Conservation (phyloP, 1,140 invertebrate species). For the Drosophila pectinifera region DNA sequence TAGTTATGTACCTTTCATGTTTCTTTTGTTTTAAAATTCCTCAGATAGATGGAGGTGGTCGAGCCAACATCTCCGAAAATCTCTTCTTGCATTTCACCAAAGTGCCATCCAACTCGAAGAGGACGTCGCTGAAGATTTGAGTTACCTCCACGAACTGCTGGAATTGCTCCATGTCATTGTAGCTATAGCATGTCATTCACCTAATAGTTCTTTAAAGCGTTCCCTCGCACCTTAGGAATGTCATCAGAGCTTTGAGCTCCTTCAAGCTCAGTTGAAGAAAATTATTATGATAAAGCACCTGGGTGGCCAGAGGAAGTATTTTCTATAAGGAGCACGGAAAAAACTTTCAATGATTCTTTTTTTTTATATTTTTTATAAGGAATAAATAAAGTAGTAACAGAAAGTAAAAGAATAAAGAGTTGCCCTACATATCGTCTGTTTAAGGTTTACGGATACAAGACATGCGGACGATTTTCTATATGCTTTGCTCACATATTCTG, state of each 20-base stretch:
- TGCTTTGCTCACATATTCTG: too few relatives aligned
- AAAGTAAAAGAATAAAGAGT: too few relatives aligned
- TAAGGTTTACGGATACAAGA: too few relatives aligned
- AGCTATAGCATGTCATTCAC: conserved; percentile 46
- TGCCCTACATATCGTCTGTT: too few relatives aligned
- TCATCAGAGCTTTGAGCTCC: conserved; percentile 42
- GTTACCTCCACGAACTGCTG: conserved; percentile 54
- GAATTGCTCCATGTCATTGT: conserved; percentile 47
- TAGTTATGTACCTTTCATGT: conserved; percentile 3
- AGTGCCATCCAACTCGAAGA: conserved; percentile 53
- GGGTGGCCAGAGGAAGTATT: conserved; percentile 44
- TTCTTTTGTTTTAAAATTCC: too few relatives aligned
- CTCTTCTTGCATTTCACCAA: conserved; percentile 8
- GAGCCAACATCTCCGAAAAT: neutral
- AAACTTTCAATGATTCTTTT: too few relatives aligned
- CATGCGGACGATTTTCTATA: too few relatives aligned
- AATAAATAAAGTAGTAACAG: too few relatives aligned
- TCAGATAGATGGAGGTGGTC: neutral
- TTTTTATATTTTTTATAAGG: too few relatives aligned
- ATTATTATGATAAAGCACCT: conserved; percentile 39
- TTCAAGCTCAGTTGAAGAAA: conserved; percentile 40
- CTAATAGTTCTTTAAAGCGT: conserved; percentile 49
- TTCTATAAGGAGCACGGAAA: too few relatives aligned
- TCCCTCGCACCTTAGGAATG: conserved; percentile 26
- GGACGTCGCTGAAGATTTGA: conserved; percentile 20